phyloP scores from a whole-genome alignment of 2,113 vertebrate species.

The Chionomys nivalis region DNA sequence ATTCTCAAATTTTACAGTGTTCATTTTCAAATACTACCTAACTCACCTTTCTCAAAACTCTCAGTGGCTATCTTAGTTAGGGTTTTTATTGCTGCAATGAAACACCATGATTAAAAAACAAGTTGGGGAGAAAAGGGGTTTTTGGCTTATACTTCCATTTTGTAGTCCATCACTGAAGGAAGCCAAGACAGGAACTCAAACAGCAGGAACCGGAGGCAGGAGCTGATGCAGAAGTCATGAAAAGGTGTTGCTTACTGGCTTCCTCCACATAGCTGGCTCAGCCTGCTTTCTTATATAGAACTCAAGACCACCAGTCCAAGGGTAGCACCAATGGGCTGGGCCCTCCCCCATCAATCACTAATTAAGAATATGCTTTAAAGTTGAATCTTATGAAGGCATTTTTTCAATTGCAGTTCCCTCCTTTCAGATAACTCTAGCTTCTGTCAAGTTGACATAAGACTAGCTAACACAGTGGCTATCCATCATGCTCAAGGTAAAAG shows the following conservation, averaged over 20 bases:
- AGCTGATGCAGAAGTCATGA: background rate
- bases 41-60: background rate
- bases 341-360: background rate
- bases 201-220: background rate
- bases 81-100: background rate
- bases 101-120: background rate
- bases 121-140: background rate
- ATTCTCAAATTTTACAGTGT: background rate
- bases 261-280: background rate
- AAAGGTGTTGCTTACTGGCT: background rate
- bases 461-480: background rate
- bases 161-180: background rate
- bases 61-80: background rate
- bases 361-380: background rate
- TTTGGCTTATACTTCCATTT: too few relatives aligned
- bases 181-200: background rate
- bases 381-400: background rate
- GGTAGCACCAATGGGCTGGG: background rate
- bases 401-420: background rate
- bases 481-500: background rate
- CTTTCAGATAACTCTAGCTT: background rate
- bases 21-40: constrained; percentile 15
- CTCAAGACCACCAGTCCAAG: background rate
- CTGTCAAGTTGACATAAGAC: background rate
- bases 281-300: background rate